phyloP scores from a whole-genome alignment of 1,140 invertebrate genomes.

The Oncopodura yosiiana region DNA sequence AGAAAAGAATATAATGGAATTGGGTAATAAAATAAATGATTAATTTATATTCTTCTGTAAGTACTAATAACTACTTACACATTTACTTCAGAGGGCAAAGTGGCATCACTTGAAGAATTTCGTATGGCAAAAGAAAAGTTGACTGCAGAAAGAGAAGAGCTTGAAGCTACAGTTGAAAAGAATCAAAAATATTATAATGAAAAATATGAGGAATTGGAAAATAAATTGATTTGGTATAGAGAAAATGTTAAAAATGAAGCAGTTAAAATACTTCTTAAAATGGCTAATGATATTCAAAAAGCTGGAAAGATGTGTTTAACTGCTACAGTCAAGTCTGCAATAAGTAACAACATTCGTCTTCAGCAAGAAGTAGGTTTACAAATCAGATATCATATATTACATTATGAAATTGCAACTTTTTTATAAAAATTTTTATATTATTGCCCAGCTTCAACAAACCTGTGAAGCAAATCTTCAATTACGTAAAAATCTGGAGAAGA shows the following conservation, averaged over 20 bases:
- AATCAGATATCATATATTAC: not conserved
- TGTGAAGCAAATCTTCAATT: conserved; percentile 24
- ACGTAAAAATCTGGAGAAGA: conserved; percentile 13
- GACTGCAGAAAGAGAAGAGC: conserved; percentile 6
- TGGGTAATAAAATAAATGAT: conserved; percentile 12
- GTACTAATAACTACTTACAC: not conserved
- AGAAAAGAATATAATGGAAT: conserved; percentile 25
- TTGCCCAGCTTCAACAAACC: conserved; percentile 21
- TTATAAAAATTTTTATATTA: not conserved
- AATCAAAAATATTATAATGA: conserved; percentile 14
- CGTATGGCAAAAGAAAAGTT: conserved; percentile 23
- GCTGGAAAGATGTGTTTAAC: conserved; percentile 29
- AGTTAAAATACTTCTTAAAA: conserved; percentile 21
- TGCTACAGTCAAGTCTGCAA: conserved; percentile 28
- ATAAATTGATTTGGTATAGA: conserved; percentile 26
- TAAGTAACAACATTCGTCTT: conserved; percentile 21
- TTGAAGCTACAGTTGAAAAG: conserved; percentile 13
- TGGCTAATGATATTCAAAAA: conserved; percentile 28
- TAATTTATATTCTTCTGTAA: not conserved
- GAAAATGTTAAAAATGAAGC: conserved; percentile 29
- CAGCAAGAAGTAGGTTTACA: conserved; percentile 19
- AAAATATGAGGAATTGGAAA: conserved; percentile 32
- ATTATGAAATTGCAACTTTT: not conserved
- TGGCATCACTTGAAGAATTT: conserved; percentile 31
- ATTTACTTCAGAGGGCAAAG: conserved; percentile 11